Evolutionary conservation across 2,888 invertebrate species (phyloP), one percentile per base, ranked within the genome.

Genomic region (Phyto melanocephala): DNA sequence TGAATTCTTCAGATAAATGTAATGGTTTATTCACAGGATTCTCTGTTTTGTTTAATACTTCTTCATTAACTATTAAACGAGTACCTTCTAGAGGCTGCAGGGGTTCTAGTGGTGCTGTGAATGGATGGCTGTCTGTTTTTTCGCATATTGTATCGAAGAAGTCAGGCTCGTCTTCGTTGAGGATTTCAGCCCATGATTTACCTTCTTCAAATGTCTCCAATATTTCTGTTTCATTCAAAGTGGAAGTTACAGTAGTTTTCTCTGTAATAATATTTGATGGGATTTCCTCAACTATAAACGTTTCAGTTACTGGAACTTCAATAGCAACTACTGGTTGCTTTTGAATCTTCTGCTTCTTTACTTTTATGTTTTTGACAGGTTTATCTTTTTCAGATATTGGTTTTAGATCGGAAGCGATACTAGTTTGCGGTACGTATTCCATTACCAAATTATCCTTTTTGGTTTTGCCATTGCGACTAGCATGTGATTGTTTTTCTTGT

Each of bases 171-270:
- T 80, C 76, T 52, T 80, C 79, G 20, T 72, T 60, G 1, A 83
- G 54, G 60, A 79, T 58, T 17, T 83, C 82, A 6, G 71, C 76
- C 82, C 80, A 80, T 2, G 80, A 80, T 37, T 76, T 83, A 13
- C 33, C 24, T 80, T 67, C 72, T 35, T 67, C 52, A 15, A 50
- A 13, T 5, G 8, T 20, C 2, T 50, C 40, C 7, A 15, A 28
- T 17, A 40, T 28, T 13, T 17, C 28, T 2, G 28, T 13, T 33
- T 50, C 22, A 37, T 45, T 28, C 0, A 45, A 8, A 0, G 13
- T 47, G 17, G 47, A 17, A 17, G 17, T 20, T 20, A 47, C 42
- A 45, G 15, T 65, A 5, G 35, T 22, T n/a, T 1, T 40, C 37
- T 67, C 67, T 6, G 52, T 62, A 17, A 6, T 33, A 8, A 10